Evolutionary conservation across 1,140 invertebrate species (phyloP).

Genomic region (Leptinotarsa lineolata): DNA sequence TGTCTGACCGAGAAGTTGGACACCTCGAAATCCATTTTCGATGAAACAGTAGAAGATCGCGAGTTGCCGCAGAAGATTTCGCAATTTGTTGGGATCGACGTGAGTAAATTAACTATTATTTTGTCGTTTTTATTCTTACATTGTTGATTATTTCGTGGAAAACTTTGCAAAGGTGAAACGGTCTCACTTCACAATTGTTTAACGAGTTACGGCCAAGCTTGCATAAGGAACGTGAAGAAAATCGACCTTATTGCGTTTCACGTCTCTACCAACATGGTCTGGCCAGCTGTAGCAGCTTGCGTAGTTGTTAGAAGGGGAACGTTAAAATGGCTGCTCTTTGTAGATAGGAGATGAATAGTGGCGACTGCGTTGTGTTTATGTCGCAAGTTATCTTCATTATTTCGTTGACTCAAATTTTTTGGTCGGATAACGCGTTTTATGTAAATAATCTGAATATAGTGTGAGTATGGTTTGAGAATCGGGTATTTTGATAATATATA

Average conservation of each 20-base stretch:
- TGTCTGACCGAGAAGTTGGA: conserved; percentile 47
- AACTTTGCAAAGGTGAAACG: conserved; percentile 7
- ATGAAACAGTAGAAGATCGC: conserved; percentile 36
- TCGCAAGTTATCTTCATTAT: conserved; percentile 3
- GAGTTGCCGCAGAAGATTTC: conserved; percentile 43
- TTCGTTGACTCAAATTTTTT: not conserved
- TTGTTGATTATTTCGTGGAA: conserved; percentile 21
- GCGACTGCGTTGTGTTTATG: not conserved
- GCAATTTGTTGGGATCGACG: conserved; percentile 43
- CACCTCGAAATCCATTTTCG: conserved; percentile 47
- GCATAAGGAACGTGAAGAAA: conserved; percentile 36
- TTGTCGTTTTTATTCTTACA: conserved; percentile 16
- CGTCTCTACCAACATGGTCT: conserved; percentile 13
- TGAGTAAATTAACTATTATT: conserved; percentile 36
- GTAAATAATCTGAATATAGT: too few relatives aligned
- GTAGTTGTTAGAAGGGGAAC: conserved; percentile 6
- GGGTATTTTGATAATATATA: too few relatives aligned
- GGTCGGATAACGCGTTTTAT: not conserved
- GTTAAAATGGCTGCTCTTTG: conserved; percentile 26
- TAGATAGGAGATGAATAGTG: not conserved
- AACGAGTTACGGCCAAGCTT: conserved; percentile 28
- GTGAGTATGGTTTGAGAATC: too few relatives aligned
- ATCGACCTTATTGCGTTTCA: conserved; percentile 38
- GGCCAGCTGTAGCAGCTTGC: not conserved
- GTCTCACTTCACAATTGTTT: conserved; percentile 15